Evolutionary conservation across 2,888 invertebrate species (phyloP).

Genomic region (Brassicogethes aeneus): DNA sequence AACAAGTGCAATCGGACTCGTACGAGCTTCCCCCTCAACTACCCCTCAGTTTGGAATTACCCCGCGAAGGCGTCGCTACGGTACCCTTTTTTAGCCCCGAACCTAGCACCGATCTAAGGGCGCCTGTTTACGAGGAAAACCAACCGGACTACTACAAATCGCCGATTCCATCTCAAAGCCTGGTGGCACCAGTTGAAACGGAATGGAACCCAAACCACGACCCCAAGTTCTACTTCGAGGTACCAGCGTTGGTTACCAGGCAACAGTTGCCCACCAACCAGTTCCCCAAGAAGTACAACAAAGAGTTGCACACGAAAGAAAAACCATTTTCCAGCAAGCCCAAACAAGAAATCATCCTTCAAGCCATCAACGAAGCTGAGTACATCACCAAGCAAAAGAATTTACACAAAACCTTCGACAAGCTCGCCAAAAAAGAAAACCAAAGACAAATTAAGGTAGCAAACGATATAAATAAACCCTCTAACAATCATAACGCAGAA

Average conservation of each 20-base stretch:
- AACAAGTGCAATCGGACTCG: constrained; percentile 12
- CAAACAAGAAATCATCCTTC: constrained; percentile 42
- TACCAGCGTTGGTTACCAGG: constrained; percentile 36
- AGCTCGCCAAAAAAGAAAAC: constrained; percentile 45
- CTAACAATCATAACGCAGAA: constrained; percentile 8
- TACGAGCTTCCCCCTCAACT: constrained; percentile 17
- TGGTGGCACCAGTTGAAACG: constrained; percentile 40
- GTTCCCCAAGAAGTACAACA: constrained; percentile 51
- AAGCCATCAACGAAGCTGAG: constrained; percentile 39
- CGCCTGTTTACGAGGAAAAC: constrained; percentile 22
- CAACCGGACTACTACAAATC: constrained; percentile 25
- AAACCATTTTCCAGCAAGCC: constrained; percentile 34
- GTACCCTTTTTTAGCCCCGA: constrained; percentile 32
- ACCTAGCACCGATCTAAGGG: constrained; percentile 25
- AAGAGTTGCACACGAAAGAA: constrained; percentile 39
- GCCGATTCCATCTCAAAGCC: constrained; percentile 40
- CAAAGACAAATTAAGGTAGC: constrained; percentile 41
- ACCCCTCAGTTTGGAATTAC: constrained; percentile 29
- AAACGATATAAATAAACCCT: not conserved
- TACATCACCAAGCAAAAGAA: constrained; percentile 31
- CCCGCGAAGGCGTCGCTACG: constrained; percentile 25
- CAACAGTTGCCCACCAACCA: constrained; percentile 44
- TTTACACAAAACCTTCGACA: constrained; percentile 33
- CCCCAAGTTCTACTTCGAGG: constrained; percentile 35
- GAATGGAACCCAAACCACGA: constrained; percentile 38